Conservation (phyloP, 2,888 invertebrate species). For the Apotomis betuletana region DNA sequence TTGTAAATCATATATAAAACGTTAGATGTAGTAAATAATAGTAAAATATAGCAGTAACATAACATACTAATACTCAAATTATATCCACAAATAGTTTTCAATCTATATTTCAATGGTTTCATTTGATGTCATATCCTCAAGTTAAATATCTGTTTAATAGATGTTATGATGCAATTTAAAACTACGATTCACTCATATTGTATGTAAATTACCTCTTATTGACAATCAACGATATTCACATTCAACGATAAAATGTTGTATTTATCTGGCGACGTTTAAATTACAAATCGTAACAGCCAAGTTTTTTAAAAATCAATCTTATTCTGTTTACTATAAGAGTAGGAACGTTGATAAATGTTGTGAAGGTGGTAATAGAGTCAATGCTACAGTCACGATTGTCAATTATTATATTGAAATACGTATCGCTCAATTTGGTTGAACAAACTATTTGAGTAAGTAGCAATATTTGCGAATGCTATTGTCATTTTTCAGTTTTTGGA, state of each 20-base stretch:
- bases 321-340: not conserved
- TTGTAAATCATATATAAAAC: too few species aligned
- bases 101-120: not conserved
- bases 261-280: constrained; percentile 18
- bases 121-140: not conserved
- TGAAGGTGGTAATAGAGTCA: constrained; percentile 6
- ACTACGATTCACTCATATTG: constrained; percentile 28
- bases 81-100: not conserved
- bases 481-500: too few species aligned
- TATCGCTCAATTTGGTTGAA: constrained; percentile 9
- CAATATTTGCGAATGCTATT: too few species aligned
- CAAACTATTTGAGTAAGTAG: constrained; percentile 1
- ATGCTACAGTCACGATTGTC: constrained; percentile 41
- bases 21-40: too few species aligned
- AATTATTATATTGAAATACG: constrained; percentile 41
- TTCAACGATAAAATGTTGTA: constrained; percentile 30
- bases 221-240: too few species aligned
- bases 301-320: not conserved
- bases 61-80: too few species aligned
- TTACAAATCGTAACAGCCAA: not conserved
- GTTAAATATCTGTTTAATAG: not conserved
- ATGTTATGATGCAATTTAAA: not conserved
- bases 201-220: constrained; percentile 38
- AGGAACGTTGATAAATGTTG: not conserved
- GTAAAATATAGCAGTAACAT: too few species aligned